A percentile compares a stretch with the other conserved stretches of the same genome.
These are phyloP conservation scores for Drosophila malerkotliana DNA, from an alignment of 1,140 invertebrate species.

Conservation along the genomic window DNA sequence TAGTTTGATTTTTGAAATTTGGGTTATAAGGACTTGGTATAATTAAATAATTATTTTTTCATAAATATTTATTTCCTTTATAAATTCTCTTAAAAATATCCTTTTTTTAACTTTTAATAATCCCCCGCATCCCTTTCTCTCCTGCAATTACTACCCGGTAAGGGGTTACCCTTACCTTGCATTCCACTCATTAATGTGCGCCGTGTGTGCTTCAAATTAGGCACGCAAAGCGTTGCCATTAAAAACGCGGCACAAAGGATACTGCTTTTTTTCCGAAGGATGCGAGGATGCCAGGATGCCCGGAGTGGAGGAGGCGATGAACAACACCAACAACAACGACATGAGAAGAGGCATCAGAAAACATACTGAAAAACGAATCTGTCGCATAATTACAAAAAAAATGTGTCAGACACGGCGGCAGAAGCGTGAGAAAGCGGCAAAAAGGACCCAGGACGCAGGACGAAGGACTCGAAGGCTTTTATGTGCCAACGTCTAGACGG, in stretches of 20 bases:
- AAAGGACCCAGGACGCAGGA: conserved; percentile 10
- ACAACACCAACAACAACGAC: conserved; percentile 12
- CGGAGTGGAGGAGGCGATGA: conserved; percentile 1
- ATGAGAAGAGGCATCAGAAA: conserved; percentile 2
- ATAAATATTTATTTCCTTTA: no score
- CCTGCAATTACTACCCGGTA: no score
- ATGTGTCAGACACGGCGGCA: conserved; percentile 62
- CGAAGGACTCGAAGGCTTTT: conserved; percentile 47
- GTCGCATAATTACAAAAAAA: conserved; percentile 75
- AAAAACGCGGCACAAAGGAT: conserved; percentile 59
- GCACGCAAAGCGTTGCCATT: conserved; percentile 73
- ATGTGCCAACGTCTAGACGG: conserved; percentile 70
- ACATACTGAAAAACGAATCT: conserved; percentile 60
- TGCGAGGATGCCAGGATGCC: no score
- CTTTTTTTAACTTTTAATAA: not conserved
- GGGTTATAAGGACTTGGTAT: no score
- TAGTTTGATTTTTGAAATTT: no score
- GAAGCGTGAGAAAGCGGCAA: conserved; percentile 26
- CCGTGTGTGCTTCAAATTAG: conserved; percentile 75
- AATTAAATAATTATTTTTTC: no score
- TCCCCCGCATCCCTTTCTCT: not conserved
- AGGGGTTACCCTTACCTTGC: not conserved
- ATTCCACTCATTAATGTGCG: conserved; percentile 68
- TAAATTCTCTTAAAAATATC: no score
- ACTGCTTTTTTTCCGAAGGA: not conserved